Conservation (phyloP, 1,140 invertebrate species). For the Tenebrio molitor region DNA sequence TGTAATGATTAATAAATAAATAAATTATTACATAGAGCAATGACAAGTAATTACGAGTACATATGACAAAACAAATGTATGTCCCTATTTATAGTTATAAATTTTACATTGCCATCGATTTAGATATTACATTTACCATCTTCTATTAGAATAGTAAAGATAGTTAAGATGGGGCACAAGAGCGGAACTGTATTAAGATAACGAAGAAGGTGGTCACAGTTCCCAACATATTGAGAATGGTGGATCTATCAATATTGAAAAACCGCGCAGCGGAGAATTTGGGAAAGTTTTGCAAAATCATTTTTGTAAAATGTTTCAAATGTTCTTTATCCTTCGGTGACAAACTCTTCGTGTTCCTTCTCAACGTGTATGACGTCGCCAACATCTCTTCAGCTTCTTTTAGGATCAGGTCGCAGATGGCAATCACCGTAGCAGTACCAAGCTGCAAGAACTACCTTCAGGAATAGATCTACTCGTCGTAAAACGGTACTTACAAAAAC, state of each 20-base stretch:
- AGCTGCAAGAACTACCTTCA: no score
- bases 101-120: no score
- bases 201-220: not conserved
- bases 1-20: no score
- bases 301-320: not conserved
- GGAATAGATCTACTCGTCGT: no score
- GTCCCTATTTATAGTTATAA: no score
- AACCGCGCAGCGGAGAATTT: not conserved
- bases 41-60: no score
- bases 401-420: not conserved
- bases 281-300: not conserved
- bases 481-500: not conserved
- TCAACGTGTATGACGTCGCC: not conserved
- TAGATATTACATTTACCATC: no score
- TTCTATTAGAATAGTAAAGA: no score
- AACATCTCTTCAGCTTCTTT: not conserved
- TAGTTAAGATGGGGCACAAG: not conserved
- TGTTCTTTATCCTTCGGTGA: not conserved
- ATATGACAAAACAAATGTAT: no score
- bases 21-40: no score
- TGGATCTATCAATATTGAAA: not conserved
- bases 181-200: not conserved
- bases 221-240: not conserved
- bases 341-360: not conserved
- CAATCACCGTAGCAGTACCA: no score